Conservation (phyloP, 2,797 vertebrate species). For the Channa striata region DNA sequence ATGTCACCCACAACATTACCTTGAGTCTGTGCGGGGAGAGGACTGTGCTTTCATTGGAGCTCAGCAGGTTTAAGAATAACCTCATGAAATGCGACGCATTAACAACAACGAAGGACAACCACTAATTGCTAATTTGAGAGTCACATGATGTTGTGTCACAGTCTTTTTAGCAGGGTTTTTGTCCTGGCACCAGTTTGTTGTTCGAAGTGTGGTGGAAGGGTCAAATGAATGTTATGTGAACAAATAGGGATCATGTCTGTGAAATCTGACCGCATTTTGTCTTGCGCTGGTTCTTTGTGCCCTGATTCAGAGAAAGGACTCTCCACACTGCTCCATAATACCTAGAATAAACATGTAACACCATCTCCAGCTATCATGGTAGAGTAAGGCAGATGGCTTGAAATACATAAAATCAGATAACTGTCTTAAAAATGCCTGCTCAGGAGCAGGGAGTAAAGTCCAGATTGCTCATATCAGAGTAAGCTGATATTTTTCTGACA, state of each 20-base stretch:
- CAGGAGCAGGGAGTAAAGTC: slow-evolving; percentile 56
- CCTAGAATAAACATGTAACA: slow-evolving; percentile 17
- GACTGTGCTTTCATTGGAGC: slow-evolving; percentile 22
- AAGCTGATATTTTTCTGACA: slow-evolving; percentile 24
- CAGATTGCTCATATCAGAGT: slow-evolving; percentile 42
- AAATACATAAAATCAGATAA: slow-evolving; percentile 42
- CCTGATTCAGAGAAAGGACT: slow-evolving; percentile 22
- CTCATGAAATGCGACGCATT: slow-evolving; percentile 5
- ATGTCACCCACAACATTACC: slow-evolving; percentile 7
- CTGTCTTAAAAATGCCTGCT: slow-evolving; percentile 49
- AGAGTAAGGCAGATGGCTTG: neutral
- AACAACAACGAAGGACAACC: slow-evolving; percentile 10
- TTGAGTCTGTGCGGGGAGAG: slow-evolving; percentile 15
- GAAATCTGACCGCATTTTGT: slow-evolving; percentile 39
- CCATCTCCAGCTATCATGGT: slow-evolving; percentile 6
- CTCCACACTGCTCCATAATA: neutral
- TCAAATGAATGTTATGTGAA: slow-evolving; percentile 20
- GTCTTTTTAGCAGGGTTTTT: neutral
- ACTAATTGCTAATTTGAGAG: slow-evolving; percentile 3
- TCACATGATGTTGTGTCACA: neutral
- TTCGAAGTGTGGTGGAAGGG: neutral
- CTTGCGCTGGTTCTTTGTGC: neutral
- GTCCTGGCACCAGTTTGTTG: neutral
- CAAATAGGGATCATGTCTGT: slow-evolving; percentile 7
- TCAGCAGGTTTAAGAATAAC: neutral